A percentile compares a stretch with the other conserved stretches of the same genome.
These are phyloP conservation scores for Stichodactyla mertensii DNA, from an alignment of 64 coral and sea anemone species.

Conservation along the genomic window DNA sequence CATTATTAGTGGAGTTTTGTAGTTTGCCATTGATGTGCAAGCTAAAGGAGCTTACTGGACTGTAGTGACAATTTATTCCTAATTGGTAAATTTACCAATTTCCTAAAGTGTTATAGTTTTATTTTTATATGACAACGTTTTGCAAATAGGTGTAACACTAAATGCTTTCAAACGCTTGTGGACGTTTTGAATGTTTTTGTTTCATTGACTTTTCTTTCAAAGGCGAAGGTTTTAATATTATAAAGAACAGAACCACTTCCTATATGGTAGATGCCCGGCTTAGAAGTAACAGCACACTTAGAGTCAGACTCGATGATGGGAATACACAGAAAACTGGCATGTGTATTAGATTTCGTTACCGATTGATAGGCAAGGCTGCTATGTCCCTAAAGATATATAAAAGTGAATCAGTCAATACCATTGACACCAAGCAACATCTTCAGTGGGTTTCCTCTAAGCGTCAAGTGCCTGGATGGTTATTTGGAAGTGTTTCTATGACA, in stretches of 20 bases:
- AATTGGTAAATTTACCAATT: too few relatives aligned
- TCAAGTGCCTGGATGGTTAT: neutral
- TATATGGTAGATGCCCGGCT: neutral
- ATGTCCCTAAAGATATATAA: slow-evolving; percentile 1
- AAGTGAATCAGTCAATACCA: neutral
- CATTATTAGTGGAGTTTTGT: too few relatives aligned
- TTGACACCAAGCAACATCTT: neutral
- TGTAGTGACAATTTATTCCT: too few relatives aligned
- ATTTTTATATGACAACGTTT: too few relatives aligned
- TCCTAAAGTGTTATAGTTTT: too few relatives aligned
- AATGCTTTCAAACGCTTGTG: too few relatives aligned
- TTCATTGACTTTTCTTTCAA: neutral
- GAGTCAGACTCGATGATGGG: neutral
- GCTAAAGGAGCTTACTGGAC: too few relatives aligned
- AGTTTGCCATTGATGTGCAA: too few relatives aligned
- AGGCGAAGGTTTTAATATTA: neutral
- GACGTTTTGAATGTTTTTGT: too few relatives aligned
- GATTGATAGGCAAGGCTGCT: neutral
- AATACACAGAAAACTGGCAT: neutral
- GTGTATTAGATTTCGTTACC: neutral
- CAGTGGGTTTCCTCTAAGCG: neutral
- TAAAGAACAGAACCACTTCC: neutral
- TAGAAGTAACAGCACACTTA: neutral
- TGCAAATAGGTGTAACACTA: too few relatives aligned
- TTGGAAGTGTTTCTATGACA: slow-evolving; percentile 4